Evolutionary conservation across 2,888 invertebrate genomes (phyloP), one percentile per base, ranked within the genome.

Genomic region (Pristionchus japonicus): DNA sequence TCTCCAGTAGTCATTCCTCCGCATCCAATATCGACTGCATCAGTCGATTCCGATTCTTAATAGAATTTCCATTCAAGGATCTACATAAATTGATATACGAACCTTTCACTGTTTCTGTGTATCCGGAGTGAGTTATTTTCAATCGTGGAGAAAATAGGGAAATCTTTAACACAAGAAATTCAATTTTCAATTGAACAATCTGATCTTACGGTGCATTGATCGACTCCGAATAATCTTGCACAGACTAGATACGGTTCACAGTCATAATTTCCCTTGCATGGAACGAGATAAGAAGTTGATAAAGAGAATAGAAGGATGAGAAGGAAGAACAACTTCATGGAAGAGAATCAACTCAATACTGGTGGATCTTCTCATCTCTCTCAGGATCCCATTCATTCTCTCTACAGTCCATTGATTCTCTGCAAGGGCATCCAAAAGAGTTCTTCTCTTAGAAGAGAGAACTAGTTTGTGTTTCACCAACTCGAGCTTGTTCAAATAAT

Each of bases 221-320:
- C 80, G 17, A 80, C 80, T 80, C 80, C 80, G 47, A 47, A 80
- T 43, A 80, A 20, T 47, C 80, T 80, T 3, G 80, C 80, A 80
- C 80, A 80, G 2, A 80, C 80, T 11, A 80, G 43, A 47, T 80
- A 80, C 7, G 80, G 80, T 27, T 47, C 80, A 47, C 80, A 80
- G 43, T 80, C 80, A 47, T 27, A 47, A 34, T 70, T 70, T 70
- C 70, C 70, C 70, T 70, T 70, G 70, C 70, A 70, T 34, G 70
- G 70, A 70, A 70, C 1, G 37, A 70, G 70, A 70, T 70, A 70
- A 17, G 70, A 31, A n/a, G 70, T 31, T 20, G 70, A 70, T 31
- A 7, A 70, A 27, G 37, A 37, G 37, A 70, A 20, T 31, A 70
- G 31, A 37, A 27, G n/a, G n/a, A n/a, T 70, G 37, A 70, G 31